Percentiles rank a stretch among this genome's conserved stretches.
phyloP scores from a whole-genome alignment of 1,140 invertebrate genomes.

The Heterodera schachtii region DNA sequence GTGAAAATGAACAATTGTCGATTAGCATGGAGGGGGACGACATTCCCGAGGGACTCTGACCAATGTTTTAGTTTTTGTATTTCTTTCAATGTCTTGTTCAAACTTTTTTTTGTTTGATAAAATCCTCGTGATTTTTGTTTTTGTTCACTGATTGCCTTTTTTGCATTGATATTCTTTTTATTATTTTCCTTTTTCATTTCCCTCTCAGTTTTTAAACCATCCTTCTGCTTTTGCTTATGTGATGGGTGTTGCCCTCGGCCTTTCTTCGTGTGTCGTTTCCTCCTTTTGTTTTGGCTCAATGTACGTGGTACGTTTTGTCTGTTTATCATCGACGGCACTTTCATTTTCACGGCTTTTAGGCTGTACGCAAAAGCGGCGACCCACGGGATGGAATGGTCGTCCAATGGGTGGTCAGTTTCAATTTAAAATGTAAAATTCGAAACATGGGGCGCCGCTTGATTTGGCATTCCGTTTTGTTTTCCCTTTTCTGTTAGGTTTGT shows the following conservation, averaged over 20 bases:
- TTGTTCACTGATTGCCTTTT: too few relatives aligned
- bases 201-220: neutral
- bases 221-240: too few relatives aligned
- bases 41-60: neutral
- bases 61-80: neutral
- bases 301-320: conserved; percentile 33
- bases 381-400: conserved; percentile 53
- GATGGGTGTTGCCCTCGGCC: conserved; percentile 37
- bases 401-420: conserved; percentile 40
- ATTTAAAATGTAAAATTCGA: too few relatives aligned
- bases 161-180: too few relatives aligned
- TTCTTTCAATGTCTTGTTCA: neutral
- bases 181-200: neutral
- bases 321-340: neutral
- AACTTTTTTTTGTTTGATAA: neutral
- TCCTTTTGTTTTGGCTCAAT: conserved; percentile 53
- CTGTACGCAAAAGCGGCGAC: conserved; percentile 41
- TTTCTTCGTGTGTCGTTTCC: conserved; percentile 48
- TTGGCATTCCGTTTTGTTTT: neutral
- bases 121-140: too few relatives aligned
- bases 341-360: conserved; percentile 28
- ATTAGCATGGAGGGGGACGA: conserved; percentile 26
- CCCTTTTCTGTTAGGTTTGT: conserved; percentile 6
- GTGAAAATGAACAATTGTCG: conserved; percentile 27
- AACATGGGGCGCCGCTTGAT: neutral